Percentiles rank a stretch among this genome's conserved stretches.
Evolutionary conservation across 1,140 invertebrate species (phyloP).

Genomic region (Gyrodactylus bullatarudis): DNA sequence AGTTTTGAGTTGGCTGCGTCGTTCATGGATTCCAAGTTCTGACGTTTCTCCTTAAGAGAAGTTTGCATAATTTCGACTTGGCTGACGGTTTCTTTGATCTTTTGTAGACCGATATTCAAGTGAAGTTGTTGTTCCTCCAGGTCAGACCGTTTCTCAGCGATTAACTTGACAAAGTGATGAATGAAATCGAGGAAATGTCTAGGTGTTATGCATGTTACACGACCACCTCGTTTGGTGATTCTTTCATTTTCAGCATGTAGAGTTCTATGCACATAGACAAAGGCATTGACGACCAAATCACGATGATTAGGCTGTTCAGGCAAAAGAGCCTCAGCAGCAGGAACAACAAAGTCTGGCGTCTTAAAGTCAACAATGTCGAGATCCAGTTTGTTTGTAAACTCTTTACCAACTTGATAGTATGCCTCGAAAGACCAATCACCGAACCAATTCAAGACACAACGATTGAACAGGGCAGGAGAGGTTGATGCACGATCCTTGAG

Average conservation of each 20-base stretch:
- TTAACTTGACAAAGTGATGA: constrained; percentile 47
- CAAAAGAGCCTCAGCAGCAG: constrained; percentile 35
- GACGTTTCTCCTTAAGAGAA: constrained; percentile 57
- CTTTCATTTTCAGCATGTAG: constrained; percentile 62
- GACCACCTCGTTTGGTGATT: constrained; percentile 51
- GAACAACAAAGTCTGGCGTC: constrained; percentile 50
- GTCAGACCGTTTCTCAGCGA: constrained; percentile 65
- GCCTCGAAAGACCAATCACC: constrained; percentile 96
- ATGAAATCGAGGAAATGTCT: constrained; percentile 98
- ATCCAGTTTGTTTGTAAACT: constrained; percentile 27
- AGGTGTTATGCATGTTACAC: constrained; percentile 84
- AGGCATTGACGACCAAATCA: constrained; percentile 79
- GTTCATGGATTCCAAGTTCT: constrained; percentile 89
- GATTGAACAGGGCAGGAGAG: constrained; percentile 88
- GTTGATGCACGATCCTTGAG: constrained; percentile 87
- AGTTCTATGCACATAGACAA: constrained; percentile 87
- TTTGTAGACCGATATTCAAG: constrained; percentile 81
- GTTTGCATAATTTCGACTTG: constrained; percentile 98
- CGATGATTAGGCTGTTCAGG: constrained; percentile 40
- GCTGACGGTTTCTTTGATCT: constrained; percentile 93
- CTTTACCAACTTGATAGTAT: constrained; percentile 36
- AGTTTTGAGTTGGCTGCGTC: constrained; percentile 88
- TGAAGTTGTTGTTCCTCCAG: constrained; percentile 93
- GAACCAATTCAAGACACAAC: constrained; percentile 98
- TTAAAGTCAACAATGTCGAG: constrained; percentile 32